Conservation (phyloP, 2,888 invertebrate species). For the Prosapia bicincta region DNA sequence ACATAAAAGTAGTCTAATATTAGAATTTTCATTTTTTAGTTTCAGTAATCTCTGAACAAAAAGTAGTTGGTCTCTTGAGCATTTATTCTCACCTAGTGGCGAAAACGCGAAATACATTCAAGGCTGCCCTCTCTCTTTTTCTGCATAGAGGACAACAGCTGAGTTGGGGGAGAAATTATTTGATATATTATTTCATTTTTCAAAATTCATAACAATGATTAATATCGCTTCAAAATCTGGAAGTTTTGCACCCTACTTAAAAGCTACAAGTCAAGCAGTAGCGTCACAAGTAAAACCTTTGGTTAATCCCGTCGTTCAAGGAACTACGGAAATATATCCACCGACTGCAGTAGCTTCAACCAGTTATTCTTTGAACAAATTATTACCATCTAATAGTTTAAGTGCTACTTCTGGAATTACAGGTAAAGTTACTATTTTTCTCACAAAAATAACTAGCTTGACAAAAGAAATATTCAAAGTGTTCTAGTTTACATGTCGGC, state of each 20-base stretch:
- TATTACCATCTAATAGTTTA: slow-evolving; percentile 58
- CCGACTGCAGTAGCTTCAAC: slow-evolving; percentile 41
- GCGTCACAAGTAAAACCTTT: slow-evolving; percentile 62
- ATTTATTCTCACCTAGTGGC: slow-evolving; percentile 26
- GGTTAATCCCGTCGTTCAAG: slow-evolving; percentile 49
- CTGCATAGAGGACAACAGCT: slow-evolving; percentile 23
- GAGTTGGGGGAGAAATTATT: neutral
- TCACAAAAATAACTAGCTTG: too few relatives aligned
- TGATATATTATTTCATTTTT: too few relatives aligned
- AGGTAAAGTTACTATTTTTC: slow-evolving; percentile 48
- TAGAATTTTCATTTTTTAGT: neutral
- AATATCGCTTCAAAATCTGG: slow-evolving; percentile 65
- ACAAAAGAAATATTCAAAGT: too few relatives aligned
- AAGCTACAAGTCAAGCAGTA: slow-evolving; percentile 64
- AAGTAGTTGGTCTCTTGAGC: slow-evolving; percentile 5
- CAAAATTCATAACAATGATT: slow-evolving; percentile 52
- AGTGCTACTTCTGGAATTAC: slow-evolving; percentile 56
- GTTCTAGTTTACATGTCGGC: too few relatives aligned
- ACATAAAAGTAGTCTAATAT: neutral
- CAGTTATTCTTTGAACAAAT: slow-evolving; percentile 55
- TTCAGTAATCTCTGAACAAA: neutral
- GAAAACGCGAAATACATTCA: slow-evolving; percentile 28
- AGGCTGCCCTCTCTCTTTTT: slow-evolving; percentile 26
- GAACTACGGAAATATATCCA: slow-evolving; percentile 46
- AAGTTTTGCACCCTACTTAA: slow-evolving; percentile 62